Conservation (phyloP, 1,140 invertebrate species). For the Cydia pomonella region DNA sequence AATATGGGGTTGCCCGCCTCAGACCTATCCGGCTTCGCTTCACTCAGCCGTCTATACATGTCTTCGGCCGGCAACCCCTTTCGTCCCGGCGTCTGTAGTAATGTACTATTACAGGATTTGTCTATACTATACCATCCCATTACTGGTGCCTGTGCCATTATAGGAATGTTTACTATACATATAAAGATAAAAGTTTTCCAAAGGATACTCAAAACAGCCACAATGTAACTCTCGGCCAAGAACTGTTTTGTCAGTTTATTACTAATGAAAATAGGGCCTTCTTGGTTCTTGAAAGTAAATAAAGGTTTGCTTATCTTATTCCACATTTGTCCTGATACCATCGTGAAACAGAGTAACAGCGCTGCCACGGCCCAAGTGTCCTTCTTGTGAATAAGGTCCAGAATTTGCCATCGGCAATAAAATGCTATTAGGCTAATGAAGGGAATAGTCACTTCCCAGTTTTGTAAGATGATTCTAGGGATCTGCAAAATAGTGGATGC, state of each 20-base stretch:
- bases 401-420: slow-evolving; percentile 90
- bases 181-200: slow-evolving; percentile 54
- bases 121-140: too few relatives aligned
- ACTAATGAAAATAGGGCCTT: slow-evolving; percentile 93
- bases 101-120: too few relatives aligned
- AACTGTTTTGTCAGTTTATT: slow-evolving; percentile 97
- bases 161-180: too few relatives aligned
- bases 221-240: slow-evolving; percentile 98
- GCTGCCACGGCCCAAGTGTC: slow-evolving; percentile 96
- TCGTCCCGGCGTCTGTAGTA: too few relatives aligned
- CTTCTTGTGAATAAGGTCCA: slow-evolving; percentile 99
- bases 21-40: too few relatives aligned
- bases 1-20: too few relatives aligned
- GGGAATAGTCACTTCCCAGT: not conserved
- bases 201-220: slow-evolving; percentile 96
- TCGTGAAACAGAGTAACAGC: slow-evolving; percentile 96
- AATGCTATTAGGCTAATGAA: not conserved
- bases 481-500: not conserved
- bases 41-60: too few relatives aligned
- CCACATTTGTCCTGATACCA: slow-evolving; percentile 99
- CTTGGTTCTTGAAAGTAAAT: slow-evolving; percentile 92
- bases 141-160: too few relatives aligned
- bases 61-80: too few relatives aligned
- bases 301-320: slow-evolving; percentile 99
- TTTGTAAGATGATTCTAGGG: not conserved